A percentile compares a stretch with the other conserved stretches of the same genome.
Conservation (phyloP, 2,888 invertebrate species). For the Eumacrocentrus americanus region DNA sequence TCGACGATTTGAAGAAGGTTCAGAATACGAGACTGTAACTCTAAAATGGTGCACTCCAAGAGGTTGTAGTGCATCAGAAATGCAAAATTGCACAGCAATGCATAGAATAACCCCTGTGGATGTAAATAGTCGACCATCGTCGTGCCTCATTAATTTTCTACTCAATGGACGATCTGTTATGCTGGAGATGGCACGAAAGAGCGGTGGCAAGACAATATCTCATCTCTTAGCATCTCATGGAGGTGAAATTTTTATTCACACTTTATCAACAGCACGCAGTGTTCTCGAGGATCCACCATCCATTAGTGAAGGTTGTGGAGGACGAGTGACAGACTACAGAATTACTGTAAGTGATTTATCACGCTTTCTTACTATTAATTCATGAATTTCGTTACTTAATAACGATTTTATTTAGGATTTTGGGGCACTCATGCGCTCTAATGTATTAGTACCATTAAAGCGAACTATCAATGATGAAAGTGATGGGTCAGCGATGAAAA, state of each 20-base stretch:
- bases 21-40: conserved; percentile 82
- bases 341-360: conserved; percentile 62
- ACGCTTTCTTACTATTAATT: conserved; percentile 19
- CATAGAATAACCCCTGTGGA: conserved; percentile 94
- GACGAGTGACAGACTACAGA: conserved; percentile 91
- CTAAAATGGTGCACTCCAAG: conserved; percentile 97
- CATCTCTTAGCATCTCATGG: conserved; percentile 94
- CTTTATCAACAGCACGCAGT: conserved; percentile 82
- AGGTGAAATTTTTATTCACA: conserved; percentile 95
- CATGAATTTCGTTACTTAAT: conserved; percentile 18
- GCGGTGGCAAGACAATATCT: conserved; percentile 86
- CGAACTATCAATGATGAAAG: conserved; percentile 55
- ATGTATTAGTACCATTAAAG: conserved; percentile 77
- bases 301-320: conserved; percentile 93
- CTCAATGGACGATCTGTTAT: conserved; percentile 91
- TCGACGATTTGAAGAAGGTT: conserved; percentile 69
- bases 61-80: conserved; percentile 80
- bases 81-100: conserved; percentile 83
- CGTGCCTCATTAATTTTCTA: conserved; percentile 97
- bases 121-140: conserved; percentile 95
- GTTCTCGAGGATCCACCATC: conserved; percentile 94
- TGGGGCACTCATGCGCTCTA: conserved; percentile 85
- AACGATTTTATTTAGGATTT: conserved; percentile 76
- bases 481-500: conserved; percentile 68
- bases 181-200: conserved; percentile 86